Evolutionary conservation across 2,113 vertebrate species (phyloP).

Genomic region (Thryonomys swinderianus): DNA sequence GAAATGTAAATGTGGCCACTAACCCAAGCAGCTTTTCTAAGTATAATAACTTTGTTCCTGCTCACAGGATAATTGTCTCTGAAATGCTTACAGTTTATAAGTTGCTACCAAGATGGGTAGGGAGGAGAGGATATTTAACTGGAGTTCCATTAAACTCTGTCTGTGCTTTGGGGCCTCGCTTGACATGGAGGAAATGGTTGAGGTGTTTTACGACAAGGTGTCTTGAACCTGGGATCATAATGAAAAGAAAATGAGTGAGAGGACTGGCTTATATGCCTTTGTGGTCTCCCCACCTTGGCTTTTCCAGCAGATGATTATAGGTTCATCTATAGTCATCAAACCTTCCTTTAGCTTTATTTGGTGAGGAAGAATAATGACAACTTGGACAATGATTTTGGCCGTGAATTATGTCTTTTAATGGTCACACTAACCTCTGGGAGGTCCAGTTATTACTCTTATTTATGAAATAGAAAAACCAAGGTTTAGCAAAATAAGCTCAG

Average conservation of each 20-base stretch:
- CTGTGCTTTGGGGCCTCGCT: neutral
- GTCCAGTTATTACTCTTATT: neutral
- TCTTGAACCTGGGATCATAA: neutral
- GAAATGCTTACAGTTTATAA: slow-evolving; percentile 1
- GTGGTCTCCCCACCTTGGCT: neutral
- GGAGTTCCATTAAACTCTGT: neutral
- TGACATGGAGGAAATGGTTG: neutral
- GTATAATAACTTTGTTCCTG: neutral
- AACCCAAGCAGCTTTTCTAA: neutral
- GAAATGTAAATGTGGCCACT: slow-evolving; percentile 20
- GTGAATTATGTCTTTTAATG: neutral
- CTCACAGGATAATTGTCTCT: slow-evolving; percentile 43
- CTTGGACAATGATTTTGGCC: neutral
- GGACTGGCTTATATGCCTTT: neutral
- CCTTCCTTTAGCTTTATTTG: neutral
- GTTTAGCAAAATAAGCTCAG: neutral
- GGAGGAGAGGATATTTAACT: neutral
- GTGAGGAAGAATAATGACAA: neutral
- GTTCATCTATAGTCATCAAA: neutral
- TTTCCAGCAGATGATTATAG: neutral
- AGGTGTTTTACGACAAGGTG: neutral
- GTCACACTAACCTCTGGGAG: neutral
- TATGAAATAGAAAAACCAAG: neutral
- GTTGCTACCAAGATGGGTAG: neutral
- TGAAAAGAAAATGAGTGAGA: neutral